Evolutionary conservation across 2,113 vertebrate genomes (phyloP), one percentile per base, ranked within the genome.

Genomic region (Baryphthengus martii): DNA sequence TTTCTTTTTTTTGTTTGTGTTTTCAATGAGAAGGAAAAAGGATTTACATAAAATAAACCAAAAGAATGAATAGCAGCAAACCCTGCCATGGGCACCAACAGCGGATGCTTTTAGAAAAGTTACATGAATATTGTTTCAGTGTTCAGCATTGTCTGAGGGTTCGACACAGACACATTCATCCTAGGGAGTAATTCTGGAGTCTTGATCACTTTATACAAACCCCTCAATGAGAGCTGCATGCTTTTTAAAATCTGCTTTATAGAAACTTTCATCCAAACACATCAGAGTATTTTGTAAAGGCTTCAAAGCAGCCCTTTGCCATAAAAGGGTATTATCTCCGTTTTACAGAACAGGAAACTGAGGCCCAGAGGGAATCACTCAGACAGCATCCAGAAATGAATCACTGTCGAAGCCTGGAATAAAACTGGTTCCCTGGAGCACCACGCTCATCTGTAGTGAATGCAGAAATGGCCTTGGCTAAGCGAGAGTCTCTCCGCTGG

Each of bases 21-120:
- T 92, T 90, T 97, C 95, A 97, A 91, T 88, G 66, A 81, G 73
- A 82, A 95, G 61, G 63, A 44, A 65, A 86, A 94, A 82, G 77
- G 70, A 96, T 97, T 96, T 97, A 79, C 96, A 96, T 95, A 94
- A 95, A 96, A 96, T 84, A 96, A 96, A 96, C 95, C 96, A 93
- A 81, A 93, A 89, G 92, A 92, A 94, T 95, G 96, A 96, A 96
- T 87, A 96, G 90, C 53, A 58, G 80, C 62, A 81, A 94, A 81
- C 35, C 49, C 79, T 90, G 90, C 90, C 93, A 93, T 53, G 86
- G 90, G 92, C 63, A 90, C 90, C 85, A 75, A 95, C 90, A 95
- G 76, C 70, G 88, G 83, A 78, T 89, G 90, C 93, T 93, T 96
- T 97, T 82, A 92, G 73, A 87, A 89, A 87, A 93, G 88, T 88